Evolutionary conservation across 2,888 invertebrate genomes (phyloP), one percentile per base, ranked within the genome.

Genomic region (Eupithecia abbreviata): DNA sequence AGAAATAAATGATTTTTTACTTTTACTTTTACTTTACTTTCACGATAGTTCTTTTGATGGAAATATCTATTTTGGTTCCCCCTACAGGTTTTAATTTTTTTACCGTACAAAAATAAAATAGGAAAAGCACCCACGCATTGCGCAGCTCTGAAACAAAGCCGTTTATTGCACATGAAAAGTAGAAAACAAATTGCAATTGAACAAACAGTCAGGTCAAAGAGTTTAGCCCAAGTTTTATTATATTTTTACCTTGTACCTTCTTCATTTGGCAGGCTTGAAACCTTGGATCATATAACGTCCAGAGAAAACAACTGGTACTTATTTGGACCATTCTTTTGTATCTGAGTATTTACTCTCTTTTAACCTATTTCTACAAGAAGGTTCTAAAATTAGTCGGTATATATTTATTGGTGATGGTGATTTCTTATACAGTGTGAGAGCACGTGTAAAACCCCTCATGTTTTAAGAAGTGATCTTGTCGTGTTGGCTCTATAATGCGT

Each of bases 171-270:
- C 72, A 71, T 51, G 15, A 76, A 79, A 73, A 58, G 55, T 62
- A 58, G 18, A 58, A 72, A 73, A 75, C 68, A 74, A 76, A 74
- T 72, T 78, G 73, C 76, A 74, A 79, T 74, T 77, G 77, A 79
- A 77, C 81, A 81, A 81, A 81, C 77, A 79, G 72, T 62, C 74
- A 70, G 74, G 78, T 76, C 72, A 72, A 75, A 78, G 78, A 76
- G 78, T 78, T 76, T 62, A 41, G 69, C 76, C 79, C 83, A 82
- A 81, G 79, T 85, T 82, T 80, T 79, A 76, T 78, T 82, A 82
- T 90, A 89, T 90, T 88, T 90, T 90, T 89, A 88, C 87, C 84
- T 77, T 79, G 83, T 83, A 83, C 84, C 82, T 87, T 88, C 86
- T 90, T 87, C 86, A 87, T 90, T 88, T 87, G 83, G 82, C 81